phyloP scores from a whole-genome alignment of 2,113 vertebrate genomes.

The Paratilapia polleni region DNA sequence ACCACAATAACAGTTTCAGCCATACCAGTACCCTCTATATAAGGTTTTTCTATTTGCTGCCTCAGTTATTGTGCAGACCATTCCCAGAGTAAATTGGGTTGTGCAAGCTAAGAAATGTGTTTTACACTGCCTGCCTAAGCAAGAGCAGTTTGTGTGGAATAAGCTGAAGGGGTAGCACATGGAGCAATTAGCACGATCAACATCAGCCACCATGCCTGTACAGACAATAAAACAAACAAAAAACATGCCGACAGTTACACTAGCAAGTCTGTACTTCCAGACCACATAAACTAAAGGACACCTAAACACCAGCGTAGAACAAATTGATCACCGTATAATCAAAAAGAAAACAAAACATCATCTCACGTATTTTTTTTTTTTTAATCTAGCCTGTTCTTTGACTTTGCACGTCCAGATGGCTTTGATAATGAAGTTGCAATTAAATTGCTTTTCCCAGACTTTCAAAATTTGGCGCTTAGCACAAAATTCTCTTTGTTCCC shows the following conservation, averaged over 20 bases:
- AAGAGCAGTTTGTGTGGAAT: background rate
- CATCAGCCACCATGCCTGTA: background rate
- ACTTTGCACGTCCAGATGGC: background rate
- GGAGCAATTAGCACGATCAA: background rate
- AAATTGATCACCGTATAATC: background rate
- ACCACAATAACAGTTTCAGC: background rate
- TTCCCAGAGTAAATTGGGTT: slow-evolving; percentile 23
- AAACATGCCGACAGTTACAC: background rate
- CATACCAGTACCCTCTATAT: background rate
- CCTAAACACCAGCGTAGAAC: background rate
- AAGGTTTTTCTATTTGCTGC: slow-evolving; percentile 8
- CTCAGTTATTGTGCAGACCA: background rate
- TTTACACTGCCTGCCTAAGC: background rate
- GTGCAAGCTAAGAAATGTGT: background rate
- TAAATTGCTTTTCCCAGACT: background rate
- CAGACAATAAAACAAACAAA: background rate
- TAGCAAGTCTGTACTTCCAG: background rate
- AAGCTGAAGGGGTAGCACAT: background rate
- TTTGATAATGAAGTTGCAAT: background rate
- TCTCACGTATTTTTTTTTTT: background rate
- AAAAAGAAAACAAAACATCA: background rate
- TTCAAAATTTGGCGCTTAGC: slow-evolving; percentile 24
- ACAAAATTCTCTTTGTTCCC: background rate
- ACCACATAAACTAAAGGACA: background rate
- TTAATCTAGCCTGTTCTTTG: background rate